Evolutionary conservation across 2,113 vertebrate genomes (phyloP).

Genomic region (Stercorarius parasiticus): DNA sequence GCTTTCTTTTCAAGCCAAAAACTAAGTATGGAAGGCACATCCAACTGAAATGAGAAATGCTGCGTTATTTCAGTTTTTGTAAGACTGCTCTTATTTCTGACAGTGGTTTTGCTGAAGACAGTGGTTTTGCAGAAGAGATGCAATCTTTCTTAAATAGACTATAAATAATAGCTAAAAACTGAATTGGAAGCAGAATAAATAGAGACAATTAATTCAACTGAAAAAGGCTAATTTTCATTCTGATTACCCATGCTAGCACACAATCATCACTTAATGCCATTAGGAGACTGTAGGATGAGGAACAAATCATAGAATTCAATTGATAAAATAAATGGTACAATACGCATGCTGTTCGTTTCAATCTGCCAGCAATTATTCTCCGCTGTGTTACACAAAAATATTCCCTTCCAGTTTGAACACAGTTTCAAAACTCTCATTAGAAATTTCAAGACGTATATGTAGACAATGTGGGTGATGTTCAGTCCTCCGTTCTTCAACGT

Average conservation of each 20-base stretch:
- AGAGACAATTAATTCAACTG: conserved; percentile 57
- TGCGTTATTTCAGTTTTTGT: conserved; percentile 48
- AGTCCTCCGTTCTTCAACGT: background rate
- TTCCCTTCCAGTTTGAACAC: conserved; percentile 25
- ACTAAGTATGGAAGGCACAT: conserved; percentile 44
- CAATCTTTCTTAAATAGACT: conserved; percentile 56
- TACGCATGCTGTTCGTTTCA: background rate
- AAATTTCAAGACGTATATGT: background rate
- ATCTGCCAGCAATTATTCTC: conserved; percentile 31
- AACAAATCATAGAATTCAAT: conserved; percentile 36
- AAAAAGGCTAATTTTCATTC: conserved; percentile 63
- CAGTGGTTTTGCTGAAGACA: conserved; percentile 65
- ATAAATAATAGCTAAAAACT: conserved; percentile 61
- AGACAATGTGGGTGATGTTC: background rate
- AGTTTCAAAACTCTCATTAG: conserved; percentile 19
- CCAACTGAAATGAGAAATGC: conserved; percentile 45
- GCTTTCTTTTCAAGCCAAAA: conserved; percentile 61
- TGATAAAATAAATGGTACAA: conserved; percentile 55
- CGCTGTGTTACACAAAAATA: conserved; percentile 1
- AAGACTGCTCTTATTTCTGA: conserved; percentile 52
- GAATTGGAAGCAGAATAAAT: conserved; percentile 62
- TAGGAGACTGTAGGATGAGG: conserved; percentile 26
- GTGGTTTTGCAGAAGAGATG: conserved; percentile 55
- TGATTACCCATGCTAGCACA: conserved; percentile 42
- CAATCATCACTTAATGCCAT: conserved; percentile 49